Percentiles rank a stretch among this genome's conserved stretches.
These are phyloP conservation scores for Chaetogeoica ovagalla DNA, from an alignment of 2,888 invertebrate species.

Conservation along the genomic window DNA sequence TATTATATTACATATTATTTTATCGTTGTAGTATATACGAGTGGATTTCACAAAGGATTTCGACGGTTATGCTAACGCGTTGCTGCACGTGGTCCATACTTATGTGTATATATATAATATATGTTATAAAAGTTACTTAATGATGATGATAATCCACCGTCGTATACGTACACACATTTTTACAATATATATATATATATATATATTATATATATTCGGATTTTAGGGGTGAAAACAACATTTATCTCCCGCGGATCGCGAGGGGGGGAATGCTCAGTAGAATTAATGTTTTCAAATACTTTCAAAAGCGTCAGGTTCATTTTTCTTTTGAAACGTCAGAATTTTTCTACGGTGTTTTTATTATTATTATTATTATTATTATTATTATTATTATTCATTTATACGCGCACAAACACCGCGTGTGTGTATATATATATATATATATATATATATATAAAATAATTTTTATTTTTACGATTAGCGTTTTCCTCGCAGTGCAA, in stretches of 20 bases:
- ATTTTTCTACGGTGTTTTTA: slow-evolving; percentile 46
- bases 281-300: slow-evolving; percentile 49
- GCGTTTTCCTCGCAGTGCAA: slow-evolving; percentile 28
- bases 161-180: neutral
- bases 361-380: slow-evolving; percentile 25
- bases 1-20: no score
- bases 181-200: no score
- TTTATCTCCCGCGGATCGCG: slow-evolving; percentile 51
- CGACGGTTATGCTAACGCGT: slow-evolving; percentile 11
- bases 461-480: slow-evolving; percentile 7
- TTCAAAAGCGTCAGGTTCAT: slow-evolving; percentile 50
- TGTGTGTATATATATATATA: neutral
- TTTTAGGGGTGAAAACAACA: slow-evolving; percentile 48
- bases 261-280: slow-evolving; percentile 20
- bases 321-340: slow-evolving; percentile 51
- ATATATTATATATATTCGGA: no score
- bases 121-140: slow-evolving; percentile 27
- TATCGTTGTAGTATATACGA: no score
- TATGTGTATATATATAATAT: neutral
- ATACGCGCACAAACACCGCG: neutral
- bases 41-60: slow-evolving; percentile 8
- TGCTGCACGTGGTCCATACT: neutral
- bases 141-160: slow-evolving; percentile 33
- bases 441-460: slow-evolving; percentile 5
- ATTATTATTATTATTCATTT: slow-evolving; percentile 14